Conservation (phyloP, 1,140 invertebrate genomes). For the Saccostrea cuccullata region DNA sequence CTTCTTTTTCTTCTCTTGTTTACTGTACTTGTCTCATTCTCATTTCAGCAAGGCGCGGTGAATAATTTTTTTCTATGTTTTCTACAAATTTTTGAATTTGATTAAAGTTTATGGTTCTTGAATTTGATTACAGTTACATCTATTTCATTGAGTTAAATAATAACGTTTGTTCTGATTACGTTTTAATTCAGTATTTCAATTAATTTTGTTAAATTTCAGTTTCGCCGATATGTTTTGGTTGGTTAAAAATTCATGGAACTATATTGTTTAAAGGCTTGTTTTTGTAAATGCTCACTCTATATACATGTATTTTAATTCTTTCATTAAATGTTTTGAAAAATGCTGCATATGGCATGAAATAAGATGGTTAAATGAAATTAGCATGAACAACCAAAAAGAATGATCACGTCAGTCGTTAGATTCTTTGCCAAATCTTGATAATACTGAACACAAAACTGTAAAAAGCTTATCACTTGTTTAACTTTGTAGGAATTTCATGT, state of each 20-base stretch:
- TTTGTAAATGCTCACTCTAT: neutral
- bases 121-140: neutral
- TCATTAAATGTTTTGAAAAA: neutral
- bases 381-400: neutral
- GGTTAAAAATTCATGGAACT: neutral
- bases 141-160: no score
- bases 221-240: slow-evolving; percentile 31
- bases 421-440: neutral
- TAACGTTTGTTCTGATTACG: no score
- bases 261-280: neutral
- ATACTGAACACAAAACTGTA: neutral
- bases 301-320: neutral
- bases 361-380: neutral
- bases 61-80: neutral
- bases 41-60: slow-evolving; percentile 30
- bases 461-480: neutral
- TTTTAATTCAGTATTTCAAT: neutral
- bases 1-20: neutral
- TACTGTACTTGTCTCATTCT: neutral
- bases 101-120: neutral
- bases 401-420: neutral
- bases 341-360: neutral
- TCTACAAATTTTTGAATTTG: neutral
- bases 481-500: neutral
- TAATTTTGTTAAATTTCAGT: slow-evolving; percentile 23